Percentiles rank a stretch among this genome's conserved stretches.
Conservation (phyloP, 2,113 vertebrate genomes). For the Cervus canadensis region DNA sequence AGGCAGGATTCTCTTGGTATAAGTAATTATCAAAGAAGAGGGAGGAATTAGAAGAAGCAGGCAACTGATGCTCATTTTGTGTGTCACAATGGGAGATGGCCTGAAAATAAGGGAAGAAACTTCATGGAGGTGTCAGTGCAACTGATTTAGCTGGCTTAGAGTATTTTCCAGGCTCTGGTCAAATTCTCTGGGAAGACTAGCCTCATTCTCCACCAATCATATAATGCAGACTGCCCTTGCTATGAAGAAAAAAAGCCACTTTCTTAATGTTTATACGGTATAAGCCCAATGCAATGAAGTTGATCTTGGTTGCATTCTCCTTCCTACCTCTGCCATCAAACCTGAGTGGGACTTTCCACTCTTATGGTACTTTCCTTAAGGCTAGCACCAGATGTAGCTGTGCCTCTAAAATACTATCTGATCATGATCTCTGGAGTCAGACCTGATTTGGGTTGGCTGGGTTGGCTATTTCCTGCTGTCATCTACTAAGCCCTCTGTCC, state of each 20-base stretch:
- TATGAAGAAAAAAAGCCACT: not conserved
- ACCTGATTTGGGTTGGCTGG: not conserved
- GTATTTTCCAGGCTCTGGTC: not conserved
- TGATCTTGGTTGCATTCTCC: not conserved
- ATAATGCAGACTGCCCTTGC: not conserved
- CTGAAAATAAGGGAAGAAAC: not conserved
- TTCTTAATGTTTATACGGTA: not conserved
- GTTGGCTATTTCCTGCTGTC: not conserved
- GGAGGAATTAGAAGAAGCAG: not conserved
- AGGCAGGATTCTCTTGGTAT: not conserved
- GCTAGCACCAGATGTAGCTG: not conserved
- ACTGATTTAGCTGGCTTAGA: not conserved
- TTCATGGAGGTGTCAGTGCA: fast-evolving
- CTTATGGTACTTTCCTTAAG: not conserved
- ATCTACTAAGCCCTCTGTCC: not conserved
- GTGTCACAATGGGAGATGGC: not conserved
- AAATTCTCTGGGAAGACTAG: not conserved
- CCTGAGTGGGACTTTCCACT: not conserved
- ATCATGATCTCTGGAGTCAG: not conserved
- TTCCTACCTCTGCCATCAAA: not conserved
- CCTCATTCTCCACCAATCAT: not conserved
- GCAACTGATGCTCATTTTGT: not conserved
- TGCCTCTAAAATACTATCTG: not conserved
- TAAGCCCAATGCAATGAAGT: not conserved
- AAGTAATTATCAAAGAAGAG: not conserved